phyloP scores from a whole-genome alignment of 2,113 vertebrate genomes.

The Loxodonta africana region DNA sequence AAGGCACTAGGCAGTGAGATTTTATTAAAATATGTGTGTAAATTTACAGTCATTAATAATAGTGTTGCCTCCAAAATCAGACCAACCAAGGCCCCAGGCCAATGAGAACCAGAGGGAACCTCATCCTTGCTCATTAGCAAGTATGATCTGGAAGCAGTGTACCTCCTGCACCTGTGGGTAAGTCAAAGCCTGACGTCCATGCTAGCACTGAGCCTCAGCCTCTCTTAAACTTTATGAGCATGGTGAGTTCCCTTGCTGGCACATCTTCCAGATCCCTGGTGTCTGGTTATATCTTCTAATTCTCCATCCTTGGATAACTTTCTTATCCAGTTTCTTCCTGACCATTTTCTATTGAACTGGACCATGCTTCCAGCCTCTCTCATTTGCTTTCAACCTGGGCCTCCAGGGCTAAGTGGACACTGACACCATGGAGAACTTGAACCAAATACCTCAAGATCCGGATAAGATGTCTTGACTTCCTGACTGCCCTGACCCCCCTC shows the following conservation, averaged over 20 bases:
- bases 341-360: background rate
- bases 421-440: background rate
- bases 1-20: background rate
- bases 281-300: background rate
- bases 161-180: background rate
- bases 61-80: conserved; percentile 5
- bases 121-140: background rate
- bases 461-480: background rate
- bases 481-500: background rate
- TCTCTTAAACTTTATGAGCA: background rate
- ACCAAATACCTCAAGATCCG: background rate
- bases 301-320: background rate
- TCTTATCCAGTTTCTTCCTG: background rate
- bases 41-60: background rate
- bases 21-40: background rate
- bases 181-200: background rate
- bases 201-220: background rate
- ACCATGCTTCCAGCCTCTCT: background rate
- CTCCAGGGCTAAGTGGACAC: background rate
- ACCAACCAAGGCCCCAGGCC: background rate
- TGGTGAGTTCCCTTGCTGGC: background rate
- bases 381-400: background rate
- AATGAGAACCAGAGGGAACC: background rate
- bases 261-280: background rate
- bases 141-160: background rate